Conservation (phyloP, 2,797 vertebrate genomes). For the Intellagama lesueurii region DNA sequence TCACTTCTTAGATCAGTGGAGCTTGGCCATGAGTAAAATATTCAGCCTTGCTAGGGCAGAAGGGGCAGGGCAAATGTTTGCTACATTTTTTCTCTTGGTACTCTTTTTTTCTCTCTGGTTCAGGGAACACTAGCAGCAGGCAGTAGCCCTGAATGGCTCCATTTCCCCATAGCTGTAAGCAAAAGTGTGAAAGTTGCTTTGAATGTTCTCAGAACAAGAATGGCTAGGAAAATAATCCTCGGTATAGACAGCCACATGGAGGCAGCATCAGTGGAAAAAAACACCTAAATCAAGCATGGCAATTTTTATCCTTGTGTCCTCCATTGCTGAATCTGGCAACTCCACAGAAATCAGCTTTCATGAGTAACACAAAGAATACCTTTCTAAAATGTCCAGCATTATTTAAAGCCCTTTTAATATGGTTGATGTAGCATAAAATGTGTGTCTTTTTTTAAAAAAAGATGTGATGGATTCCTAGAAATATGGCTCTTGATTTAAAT, state of each 20-base stretch:
- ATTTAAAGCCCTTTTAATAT: neutral
- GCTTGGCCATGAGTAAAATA: accelerated
- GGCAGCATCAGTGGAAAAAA: neutral
- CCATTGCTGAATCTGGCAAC: neutral
- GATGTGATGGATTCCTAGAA: neutral
- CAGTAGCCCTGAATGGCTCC: neutral
- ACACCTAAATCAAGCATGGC: slow-evolving; percentile 18
- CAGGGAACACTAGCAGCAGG: neutral
- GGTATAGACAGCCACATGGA: neutral
- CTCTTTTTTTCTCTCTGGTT: slow-evolving; percentile 1
- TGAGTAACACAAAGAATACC: neutral
- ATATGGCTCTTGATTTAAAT: neutral
- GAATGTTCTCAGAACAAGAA: slow-evolving; percentile 9
- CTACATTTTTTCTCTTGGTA: neutral
- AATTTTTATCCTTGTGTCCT: neutral
- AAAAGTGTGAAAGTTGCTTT: slow-evolving; percentile 8
- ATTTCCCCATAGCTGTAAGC: neutral
- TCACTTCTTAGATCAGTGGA: neutral
- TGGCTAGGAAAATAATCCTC: neutral
- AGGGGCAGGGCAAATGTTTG: neutral
- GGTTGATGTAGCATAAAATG: neutral
- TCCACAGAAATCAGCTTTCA: neutral
- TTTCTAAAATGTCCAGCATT: neutral
- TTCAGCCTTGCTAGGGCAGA: neutral
- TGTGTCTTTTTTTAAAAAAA: neutral